phyloP scores from a whole-genome alignment of 2,888 invertebrate species.

The Caprella mutica region DNA sequence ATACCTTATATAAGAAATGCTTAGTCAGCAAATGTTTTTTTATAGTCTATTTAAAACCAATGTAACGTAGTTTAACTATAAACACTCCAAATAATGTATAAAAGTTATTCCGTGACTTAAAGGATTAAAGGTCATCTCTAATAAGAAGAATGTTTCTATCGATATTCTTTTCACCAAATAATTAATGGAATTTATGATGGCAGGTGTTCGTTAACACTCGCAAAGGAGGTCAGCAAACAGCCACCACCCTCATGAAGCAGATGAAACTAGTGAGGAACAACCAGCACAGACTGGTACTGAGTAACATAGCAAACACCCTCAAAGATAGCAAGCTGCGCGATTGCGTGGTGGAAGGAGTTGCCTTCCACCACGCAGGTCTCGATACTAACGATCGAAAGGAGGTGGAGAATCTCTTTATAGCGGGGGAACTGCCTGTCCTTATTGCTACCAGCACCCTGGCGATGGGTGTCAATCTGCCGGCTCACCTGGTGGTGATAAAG shows the following conservation, averaged over 20 bases:
- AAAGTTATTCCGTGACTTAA: too few species aligned
- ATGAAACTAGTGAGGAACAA: slow-evolving; percentile 36
- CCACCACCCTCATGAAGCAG: slow-evolving; percentile 50
- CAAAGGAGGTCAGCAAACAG: slow-evolving; percentile 59
- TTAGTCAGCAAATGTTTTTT: too few species aligned
- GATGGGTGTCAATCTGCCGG: slow-evolving; percentile 73
- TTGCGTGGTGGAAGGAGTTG: slow-evolving; percentile 52
- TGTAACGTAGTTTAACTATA: too few species aligned
- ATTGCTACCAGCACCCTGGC: slow-evolving; percentile 60
- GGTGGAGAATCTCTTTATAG: slow-evolving; percentile 56
- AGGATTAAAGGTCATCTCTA: too few species aligned
- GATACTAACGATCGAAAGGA: slow-evolving; percentile 51
- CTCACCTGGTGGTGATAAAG: slow-evolving; percentile 68
- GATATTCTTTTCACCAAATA: too few species aligned
- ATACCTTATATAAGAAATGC: too few species aligned
- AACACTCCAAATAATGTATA: too few species aligned
- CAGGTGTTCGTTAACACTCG: slow-evolving; percentile 67
- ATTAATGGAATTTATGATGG: too few species aligned
- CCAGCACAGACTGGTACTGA: slow-evolving; percentile 48
- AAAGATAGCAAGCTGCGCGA: slow-evolving; percentile 45
- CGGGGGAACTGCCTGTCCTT: slow-evolving; percentile 55
- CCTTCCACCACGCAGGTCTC: slow-evolving; percentile 68
- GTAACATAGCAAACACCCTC: slow-evolving; percentile 40
- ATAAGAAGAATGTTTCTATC: too few species aligned
- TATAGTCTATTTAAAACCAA: too few species aligned